Evolutionary conservation across 2,888 invertebrate species (phyloP), one percentile per base, ranked within the genome.

Genomic region (Mellilla xanthometata): DNA sequence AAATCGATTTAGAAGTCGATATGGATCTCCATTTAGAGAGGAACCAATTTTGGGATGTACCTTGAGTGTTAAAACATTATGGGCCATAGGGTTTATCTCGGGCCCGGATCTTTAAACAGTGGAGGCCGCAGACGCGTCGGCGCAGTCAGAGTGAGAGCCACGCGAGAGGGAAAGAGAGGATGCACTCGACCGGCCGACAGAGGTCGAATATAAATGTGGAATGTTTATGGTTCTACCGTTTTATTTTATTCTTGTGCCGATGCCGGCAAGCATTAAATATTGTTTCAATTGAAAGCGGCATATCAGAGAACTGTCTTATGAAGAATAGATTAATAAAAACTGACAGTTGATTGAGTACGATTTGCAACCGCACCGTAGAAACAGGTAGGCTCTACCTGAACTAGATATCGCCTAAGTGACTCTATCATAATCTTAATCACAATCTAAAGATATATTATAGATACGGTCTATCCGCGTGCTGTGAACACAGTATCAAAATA

Each of bases 211-310:
- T 85, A 83, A 88, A 87, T 79, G 85, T 87, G 88, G 89, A 89
- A 89, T 88, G 89, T 89, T 89, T 89, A 89, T 89, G 85, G 85
- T 82, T 87, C 85, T 86, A 86, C 87, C 85, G 88, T 87, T 88
- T 88, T 88, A 86, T 88, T 89, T 89, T 88, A 82, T 77, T 81
- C 81, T 65, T 76, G 68, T 72, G 75, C 76, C 82, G 85, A 68
- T 74, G 75, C 76, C 83, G 85, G 83, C 79, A 78, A 80, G 81
- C 77, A 78, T 89, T 86, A 81, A 85, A 89, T 87, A 87, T 87
- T 87, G 88, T 88, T 88, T 86, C 88, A 88, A 87, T 89, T 87
- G 87, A 85, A 83, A 80, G 84, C 85, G 87, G 77, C 72, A 75
- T 76, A 84, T 85, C 86, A 81, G 76, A 80, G 68, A 65, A 66